phyloP scores from a whole-genome alignment of 2,113 vertebrate genomes.

The Casuarius casuarius region DNA sequence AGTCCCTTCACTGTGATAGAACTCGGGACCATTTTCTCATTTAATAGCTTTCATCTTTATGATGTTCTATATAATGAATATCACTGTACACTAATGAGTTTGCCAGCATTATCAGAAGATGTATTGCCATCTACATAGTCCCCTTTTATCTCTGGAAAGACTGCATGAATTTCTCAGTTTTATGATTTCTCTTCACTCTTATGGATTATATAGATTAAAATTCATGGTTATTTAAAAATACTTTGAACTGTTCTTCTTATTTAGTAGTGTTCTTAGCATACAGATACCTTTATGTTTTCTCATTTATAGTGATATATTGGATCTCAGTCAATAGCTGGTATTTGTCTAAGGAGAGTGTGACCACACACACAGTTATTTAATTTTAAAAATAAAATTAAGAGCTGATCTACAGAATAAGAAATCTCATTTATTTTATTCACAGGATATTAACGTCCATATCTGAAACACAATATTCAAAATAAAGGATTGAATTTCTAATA shows the following conservation, averaged over 20 bases:
- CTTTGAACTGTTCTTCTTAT: neutral
- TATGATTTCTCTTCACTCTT: conserved; percentile 35
- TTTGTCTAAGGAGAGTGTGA: neutral
- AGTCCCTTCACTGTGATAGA: conserved; percentile 36
- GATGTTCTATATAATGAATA: conserved; percentile 62
- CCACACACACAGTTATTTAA: neutral
- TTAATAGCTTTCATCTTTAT: conserved; percentile 67
- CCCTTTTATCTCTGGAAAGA: conserved; percentile 9
- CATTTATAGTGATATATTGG: neutral
- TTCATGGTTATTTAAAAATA: neutral
- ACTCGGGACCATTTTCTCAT: conserved; percentile 62
- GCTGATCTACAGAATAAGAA: neutral
- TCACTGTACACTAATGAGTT: conserved; percentile 64
- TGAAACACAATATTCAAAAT: neutral
- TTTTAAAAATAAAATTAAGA: conserved; percentile 24
- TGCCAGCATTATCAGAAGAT: conserved; percentile 51
- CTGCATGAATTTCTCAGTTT: conserved; percentile 29
- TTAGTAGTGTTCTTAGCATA: neutral
- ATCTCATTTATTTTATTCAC: conserved; percentile 20
- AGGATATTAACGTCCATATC: neutral
- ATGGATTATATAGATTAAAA: conserved; percentile 8
- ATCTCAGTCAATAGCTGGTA: neutral
- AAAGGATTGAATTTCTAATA: neutral
- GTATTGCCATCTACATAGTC: conserved; percentile 35
- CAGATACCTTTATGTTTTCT: neutral